These are phyloP conservation scores for Drosophila siamana DNA, from an alignment of 2,888 invertebrate genomes.

Conservation along the genomic window DNA sequence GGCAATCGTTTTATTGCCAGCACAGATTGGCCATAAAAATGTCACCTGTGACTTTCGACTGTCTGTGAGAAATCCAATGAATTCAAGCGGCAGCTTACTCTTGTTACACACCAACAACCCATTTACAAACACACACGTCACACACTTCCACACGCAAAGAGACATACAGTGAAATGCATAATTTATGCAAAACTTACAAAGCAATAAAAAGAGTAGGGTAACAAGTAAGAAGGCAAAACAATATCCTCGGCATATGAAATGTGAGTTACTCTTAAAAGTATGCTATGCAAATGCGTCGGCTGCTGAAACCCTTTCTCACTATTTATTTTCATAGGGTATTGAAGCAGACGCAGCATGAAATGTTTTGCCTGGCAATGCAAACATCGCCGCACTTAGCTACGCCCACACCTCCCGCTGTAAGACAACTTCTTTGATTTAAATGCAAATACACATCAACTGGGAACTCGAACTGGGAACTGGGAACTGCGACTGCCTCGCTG, in stretches of 20 bases:
- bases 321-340: slow-evolving; percentile 30
- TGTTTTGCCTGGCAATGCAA: slow-evolving; percentile 32
- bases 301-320: not conserved
- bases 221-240: slow-evolving; percentile 10
- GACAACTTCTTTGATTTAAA: slow-evolving; percentile 62
- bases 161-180: slow-evolving; percentile 51
- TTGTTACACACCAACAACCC: slow-evolving; percentile 25
- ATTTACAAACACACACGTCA: not conserved
- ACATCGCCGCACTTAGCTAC: not conserved
- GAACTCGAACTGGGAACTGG: slow-evolving; percentile 32
- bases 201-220: slow-evolving; percentile 56
- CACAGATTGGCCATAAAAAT: slow-evolving; percentile 80
- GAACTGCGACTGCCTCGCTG: slow-evolving; percentile 7
- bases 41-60: slow-evolving; percentile 75
- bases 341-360: slow-evolving; percentile 40
- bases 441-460: slow-evolving; percentile 67
- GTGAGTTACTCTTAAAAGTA: slow-evolving; percentile 20
- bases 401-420: not conserved
- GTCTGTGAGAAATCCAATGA: slow-evolving; percentile 73
- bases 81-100: slow-evolving; percentile 55
- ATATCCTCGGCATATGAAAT: not conserved
- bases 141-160: not conserved
- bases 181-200: slow-evolving; percentile 76
- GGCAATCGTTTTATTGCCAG: slow-evolving; percentile 73
- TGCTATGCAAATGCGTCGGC: slow-evolving; percentile 1